These are phyloP conservation scores for Ceyx cyanopectus DNA, from an alignment of 2,113 vertebrate species.

Conservation along the genomic window DNA sequence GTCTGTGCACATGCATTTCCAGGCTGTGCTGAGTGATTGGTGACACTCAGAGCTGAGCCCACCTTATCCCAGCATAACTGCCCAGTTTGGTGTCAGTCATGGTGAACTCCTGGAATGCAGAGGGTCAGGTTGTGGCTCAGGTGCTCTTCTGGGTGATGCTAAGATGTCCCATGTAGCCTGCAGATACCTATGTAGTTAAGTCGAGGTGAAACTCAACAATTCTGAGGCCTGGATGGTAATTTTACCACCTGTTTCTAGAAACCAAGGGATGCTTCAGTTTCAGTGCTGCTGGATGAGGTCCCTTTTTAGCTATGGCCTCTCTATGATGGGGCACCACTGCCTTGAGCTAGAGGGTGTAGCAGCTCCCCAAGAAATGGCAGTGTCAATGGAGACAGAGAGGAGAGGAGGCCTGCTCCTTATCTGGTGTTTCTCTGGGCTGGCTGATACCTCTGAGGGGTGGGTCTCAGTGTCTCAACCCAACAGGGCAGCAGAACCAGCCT, in stretches of 20 bases:
- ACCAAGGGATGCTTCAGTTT: neutral
- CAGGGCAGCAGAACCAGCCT: neutral
- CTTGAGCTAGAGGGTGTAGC: neutral
- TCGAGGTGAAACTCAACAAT: neutral
- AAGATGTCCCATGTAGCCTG: neutral
- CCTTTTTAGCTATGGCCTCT: neutral
- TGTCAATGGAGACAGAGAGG: neutral
- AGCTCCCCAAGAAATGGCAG: neutral
- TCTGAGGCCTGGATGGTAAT: neutral
- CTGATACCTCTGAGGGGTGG: neutral
- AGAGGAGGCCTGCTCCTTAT: neutral
- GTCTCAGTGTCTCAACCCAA: neutral
- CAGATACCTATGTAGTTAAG: neutral
- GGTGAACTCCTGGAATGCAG: neutral
- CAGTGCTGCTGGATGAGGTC: neutral
- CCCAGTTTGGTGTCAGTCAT: neutral
- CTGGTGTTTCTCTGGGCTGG: neutral
- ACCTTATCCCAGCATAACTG: neutral
- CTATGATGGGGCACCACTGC: rapidly evolving
- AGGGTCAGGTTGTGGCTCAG: neutral
- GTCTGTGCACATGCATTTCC: neutral
- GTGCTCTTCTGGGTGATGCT: neutral
- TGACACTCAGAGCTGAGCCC: rapidly evolving
- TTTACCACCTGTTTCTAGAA: neutral
- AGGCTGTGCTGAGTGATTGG: neutral